Conservation (phyloP, 2,797 vertebrate species). For the Poeciliopsis turneri region DNA sequence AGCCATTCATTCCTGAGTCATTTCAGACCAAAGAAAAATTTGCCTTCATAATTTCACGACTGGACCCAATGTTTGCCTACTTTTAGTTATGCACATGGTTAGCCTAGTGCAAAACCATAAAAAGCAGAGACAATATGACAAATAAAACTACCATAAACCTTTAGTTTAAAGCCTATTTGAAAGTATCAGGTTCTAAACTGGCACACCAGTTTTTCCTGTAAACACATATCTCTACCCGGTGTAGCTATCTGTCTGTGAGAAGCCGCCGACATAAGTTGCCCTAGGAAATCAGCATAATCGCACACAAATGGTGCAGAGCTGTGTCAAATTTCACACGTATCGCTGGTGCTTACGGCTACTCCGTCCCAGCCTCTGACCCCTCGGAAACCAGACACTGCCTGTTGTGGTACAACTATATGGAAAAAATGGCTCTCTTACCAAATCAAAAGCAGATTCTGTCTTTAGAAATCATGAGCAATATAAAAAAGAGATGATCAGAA, state of each 20-base stretch:
- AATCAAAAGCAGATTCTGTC: conserved; percentile 65
- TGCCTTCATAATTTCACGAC: not conserved
- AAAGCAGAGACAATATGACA: not conserved
- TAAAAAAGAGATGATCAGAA: conserved; percentile 22
- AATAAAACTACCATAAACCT: not conserved
- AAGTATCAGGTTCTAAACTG: not conserved
- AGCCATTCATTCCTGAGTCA: not conserved
- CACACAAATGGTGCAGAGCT: conserved; percentile 70
- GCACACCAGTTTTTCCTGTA: conserved; percentile 10
- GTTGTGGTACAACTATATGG: conserved; percentile 39
- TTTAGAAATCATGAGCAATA: conserved; percentile 31
- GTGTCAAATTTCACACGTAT: conserved; percentile 74
- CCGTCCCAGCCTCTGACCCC: conserved; percentile 65
- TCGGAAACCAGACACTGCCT: conserved; percentile 65
- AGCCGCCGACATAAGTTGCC: conserved; percentile 70
- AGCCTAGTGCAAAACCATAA: not conserved
- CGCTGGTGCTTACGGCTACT: conserved; percentile 66
- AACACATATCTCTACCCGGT: conserved; percentile 20
- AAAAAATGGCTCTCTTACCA: conserved; percentile 49
- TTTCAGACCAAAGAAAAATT: not conserved
- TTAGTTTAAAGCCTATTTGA: not conserved
- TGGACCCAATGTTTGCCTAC: not conserved
- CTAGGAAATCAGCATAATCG: conserved; percentile 70
- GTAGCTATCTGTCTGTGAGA: conserved; percentile 39
- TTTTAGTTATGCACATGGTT: not conserved